phyloP scores from a whole-genome alignment of 2,113 vertebrate genomes.

The Sigmodon hispidus region DNA sequence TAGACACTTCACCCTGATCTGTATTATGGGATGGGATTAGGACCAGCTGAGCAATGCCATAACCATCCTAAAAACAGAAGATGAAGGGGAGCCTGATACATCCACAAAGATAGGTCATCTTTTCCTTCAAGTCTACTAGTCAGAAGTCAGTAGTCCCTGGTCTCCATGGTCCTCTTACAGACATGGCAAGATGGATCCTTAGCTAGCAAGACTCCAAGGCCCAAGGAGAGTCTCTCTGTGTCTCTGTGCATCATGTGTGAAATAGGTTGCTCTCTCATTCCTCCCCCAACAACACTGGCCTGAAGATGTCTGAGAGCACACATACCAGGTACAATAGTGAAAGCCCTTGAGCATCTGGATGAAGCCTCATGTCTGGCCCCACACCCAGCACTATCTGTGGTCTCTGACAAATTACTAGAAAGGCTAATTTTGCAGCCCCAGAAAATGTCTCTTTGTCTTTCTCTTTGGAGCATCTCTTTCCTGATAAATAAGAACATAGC shows the following conservation, averaged over 20 bases:
- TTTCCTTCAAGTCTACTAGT: not conserved
- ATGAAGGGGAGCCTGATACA: not conserved
- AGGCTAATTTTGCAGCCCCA: not conserved
- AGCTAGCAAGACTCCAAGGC: not conserved
- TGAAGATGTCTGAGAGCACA: not conserved
- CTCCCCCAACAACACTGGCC: not conserved
- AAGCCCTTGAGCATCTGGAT: not conserved
- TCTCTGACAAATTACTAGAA: not conserved
- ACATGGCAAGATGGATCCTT: not conserved
- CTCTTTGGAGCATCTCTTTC: not conserved
- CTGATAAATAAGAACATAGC: not conserved
- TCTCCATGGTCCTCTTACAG: not conserved
- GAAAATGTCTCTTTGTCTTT: not conserved
- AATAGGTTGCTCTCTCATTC: not conserved
- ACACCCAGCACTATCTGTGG: not conserved
- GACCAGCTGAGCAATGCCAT: not conserved
- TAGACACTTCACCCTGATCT: not conserved
- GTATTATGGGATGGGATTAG: fast-evolving
- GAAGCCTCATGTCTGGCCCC: not conserved
- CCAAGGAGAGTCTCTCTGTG: not conserved
- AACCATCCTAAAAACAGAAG: not conserved
- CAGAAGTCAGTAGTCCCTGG: not conserved
- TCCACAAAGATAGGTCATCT: not conserved
- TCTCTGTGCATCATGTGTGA: not conserved
- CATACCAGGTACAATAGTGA: not conserved